phyloP scores from a whole-genome alignment of 2,888 invertebrate genomes.

The Urechis unicinctus region DNA sequence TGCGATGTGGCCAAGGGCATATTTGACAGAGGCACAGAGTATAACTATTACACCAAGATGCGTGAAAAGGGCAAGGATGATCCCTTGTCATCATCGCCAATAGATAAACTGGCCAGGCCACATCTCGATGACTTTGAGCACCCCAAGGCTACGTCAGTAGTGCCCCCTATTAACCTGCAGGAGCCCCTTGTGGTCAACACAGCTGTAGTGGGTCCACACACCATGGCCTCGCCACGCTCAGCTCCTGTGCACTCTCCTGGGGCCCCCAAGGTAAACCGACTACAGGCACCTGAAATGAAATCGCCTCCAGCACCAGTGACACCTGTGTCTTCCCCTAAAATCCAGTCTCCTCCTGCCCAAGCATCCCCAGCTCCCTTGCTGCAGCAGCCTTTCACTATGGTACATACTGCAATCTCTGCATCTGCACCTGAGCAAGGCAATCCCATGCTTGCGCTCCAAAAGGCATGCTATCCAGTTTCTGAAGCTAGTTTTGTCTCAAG shows the following conservation, averaged over 20 bases:
- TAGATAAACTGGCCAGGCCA: background rate
- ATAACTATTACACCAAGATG: conserved; percentile 1
- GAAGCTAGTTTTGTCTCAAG: background rate
- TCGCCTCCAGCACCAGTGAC: background rate
- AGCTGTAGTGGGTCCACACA: background rate
- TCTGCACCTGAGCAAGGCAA: no score
- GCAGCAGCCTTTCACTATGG: background rate
- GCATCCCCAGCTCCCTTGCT: background rate
- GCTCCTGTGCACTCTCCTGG: no score
- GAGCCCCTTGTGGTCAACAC: background rate
- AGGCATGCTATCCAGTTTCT: conserved; percentile 6
- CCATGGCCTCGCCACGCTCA: background rate
- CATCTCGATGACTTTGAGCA: no score
- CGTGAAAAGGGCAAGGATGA: background rate
- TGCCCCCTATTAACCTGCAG: background rate
- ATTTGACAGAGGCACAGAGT: conserved; percentile 27
- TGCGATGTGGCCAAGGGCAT: conserved; percentile 78
- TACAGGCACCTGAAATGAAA: background rate
- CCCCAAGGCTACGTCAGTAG: background rate
- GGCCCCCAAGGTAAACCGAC: background rate
- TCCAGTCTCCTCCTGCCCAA: background rate
- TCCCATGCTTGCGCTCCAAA: conserved; percentile 3
- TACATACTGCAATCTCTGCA: background rate
- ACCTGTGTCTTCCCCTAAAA: background rate
- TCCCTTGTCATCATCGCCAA: background rate